Evolutionary conservation across 2,113 vertebrate genomes (phyloP).

Genomic region (Pao palembangensis): DNA sequence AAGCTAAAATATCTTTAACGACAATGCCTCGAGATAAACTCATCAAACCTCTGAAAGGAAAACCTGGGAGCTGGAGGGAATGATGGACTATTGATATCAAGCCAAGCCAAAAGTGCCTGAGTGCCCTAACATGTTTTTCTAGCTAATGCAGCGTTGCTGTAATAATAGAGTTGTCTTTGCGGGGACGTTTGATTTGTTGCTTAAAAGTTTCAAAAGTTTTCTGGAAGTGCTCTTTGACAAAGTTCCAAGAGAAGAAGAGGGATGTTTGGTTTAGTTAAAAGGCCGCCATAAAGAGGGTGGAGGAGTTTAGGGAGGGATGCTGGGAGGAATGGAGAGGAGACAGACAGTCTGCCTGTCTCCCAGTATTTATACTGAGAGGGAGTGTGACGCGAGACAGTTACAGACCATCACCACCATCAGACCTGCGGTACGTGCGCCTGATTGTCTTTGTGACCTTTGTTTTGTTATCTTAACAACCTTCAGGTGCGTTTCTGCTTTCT

Average conservation of each 20-base stretch:
- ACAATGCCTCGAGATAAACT: constrained; percentile 42
- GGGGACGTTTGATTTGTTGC: background rate
- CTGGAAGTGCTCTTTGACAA: constrained; percentile 13
- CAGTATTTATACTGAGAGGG: constrained; percentile 68
- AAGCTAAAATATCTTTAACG: constrained; percentile 51
- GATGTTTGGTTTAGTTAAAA: constrained; percentile 40
- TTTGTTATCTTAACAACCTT: constrained; percentile 12
- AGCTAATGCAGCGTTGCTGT: constrained; percentile 1
- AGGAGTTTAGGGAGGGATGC: constrained; percentile 39
- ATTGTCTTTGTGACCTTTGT: constrained; percentile 9
- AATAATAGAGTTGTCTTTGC: constrained; percentile 2
- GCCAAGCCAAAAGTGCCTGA: constrained; percentile 9
- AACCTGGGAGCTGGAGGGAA: background rate
- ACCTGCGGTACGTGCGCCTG: constrained; percentile 1
- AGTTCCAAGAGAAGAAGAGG: constrained; percentile 16
- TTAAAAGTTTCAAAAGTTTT: constrained; percentile 8
- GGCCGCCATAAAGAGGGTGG: constrained; percentile 42
- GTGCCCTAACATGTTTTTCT: constrained; percentile 8
- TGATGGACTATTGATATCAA: constrained; percentile 17
- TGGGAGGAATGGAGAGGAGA: constrained; percentile 37
- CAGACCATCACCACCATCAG: constrained; percentile 39
- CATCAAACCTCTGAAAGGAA: constrained; percentile 32
- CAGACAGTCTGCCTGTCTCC: constrained; percentile 71
- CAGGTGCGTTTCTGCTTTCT: constrained; percentile 14
- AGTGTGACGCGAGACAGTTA: constrained; percentile 50